These are phyloP conservation scores for Martes martes DNA, from an alignment of 2,113 vertebrate genomes.

Conservation along the genomic window DNA sequence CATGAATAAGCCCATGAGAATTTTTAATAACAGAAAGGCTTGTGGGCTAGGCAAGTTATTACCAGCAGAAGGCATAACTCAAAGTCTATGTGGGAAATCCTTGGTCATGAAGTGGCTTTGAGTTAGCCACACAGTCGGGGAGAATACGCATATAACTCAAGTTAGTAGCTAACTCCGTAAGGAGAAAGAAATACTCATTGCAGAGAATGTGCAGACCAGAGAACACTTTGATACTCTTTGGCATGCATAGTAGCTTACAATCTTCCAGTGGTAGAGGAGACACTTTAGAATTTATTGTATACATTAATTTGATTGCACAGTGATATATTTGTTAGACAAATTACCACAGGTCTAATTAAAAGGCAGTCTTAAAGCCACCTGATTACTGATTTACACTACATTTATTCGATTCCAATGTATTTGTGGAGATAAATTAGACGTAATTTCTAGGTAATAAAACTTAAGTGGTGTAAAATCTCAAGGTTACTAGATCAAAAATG, in stretches of 20 bases:
- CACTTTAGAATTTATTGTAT: conserved; percentile 57
- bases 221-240: not conserved
- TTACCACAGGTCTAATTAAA: conserved; percentile 72
- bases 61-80: not conserved
- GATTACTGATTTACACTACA: conserved; percentile 56
- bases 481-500: conserved; percentile 50
- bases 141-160: not conserved
- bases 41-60: not conserved
- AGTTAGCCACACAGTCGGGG: not conserved
- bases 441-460: conserved; percentile 67
- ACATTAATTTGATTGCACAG: conserved; percentile 55
- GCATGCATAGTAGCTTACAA: not conserved
- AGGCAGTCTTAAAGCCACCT: conserved; percentile 52
- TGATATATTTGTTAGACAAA: conserved; percentile 69
- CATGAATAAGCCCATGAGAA: conserved; percentile 22
- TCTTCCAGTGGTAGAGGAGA: not conserved
- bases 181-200: not conserved
- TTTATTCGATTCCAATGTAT: conserved; percentile 62
- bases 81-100: not conserved
- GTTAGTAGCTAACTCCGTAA: not conserved
- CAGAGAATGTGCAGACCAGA: not conserved
- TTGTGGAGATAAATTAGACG: conserved; percentile 69
- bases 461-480: conserved; percentile 32
- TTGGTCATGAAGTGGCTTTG: not conserved
- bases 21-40: conserved; percentile 34